Conservation (phyloP, 2,888 invertebrate species). For the Orthonevra nobilis region DNA sequence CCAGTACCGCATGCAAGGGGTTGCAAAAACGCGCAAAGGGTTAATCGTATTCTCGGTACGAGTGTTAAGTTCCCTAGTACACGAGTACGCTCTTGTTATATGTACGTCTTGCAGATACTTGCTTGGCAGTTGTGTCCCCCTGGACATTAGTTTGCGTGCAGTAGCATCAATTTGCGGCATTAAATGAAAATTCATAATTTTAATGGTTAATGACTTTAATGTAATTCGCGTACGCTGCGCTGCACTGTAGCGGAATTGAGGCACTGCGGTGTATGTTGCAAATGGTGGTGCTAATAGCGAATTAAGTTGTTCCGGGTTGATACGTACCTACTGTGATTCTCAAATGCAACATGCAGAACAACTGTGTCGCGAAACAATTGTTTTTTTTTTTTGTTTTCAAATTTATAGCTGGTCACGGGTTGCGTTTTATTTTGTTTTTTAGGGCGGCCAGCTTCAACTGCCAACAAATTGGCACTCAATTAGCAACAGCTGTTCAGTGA, state of each 20-base stretch:
- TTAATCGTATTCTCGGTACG: constrained; percentile 57
- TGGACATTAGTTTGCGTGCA: constrained; percentile 47
- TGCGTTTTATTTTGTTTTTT: no score
- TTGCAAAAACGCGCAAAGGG: constrained; percentile 57
- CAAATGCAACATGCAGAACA: constrained; percentile 52
- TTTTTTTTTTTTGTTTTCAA: constrained; percentile 4
- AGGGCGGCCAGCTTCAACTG: no score
- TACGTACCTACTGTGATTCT: constrained; percentile 48
- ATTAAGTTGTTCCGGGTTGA: constrained; percentile 59
- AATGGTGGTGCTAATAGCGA: constrained; percentile 64
- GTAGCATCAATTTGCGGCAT: constrained; percentile 59
- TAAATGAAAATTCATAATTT: constrained; percentile 66
- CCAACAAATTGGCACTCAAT: no score
- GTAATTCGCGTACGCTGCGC: constrained; percentile 30
- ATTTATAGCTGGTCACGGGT: constrained; percentile 6
- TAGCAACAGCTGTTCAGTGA: no score
- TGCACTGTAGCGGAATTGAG: no score
- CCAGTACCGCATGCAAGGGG: constrained; percentile 42
- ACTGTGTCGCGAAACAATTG: constrained; percentile 45
- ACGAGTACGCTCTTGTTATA: constrained; percentile 9
- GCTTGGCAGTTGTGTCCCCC: constrained; percentile 8
- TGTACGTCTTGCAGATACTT: constrained; percentile 29
- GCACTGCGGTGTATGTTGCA: constrained; percentile 17
- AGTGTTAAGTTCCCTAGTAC: no score
- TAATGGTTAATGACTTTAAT: constrained; percentile 67